Base-by-base conservation (phyloP, 2,113 vertebrate species). In the Cettia cetti region DNA sequence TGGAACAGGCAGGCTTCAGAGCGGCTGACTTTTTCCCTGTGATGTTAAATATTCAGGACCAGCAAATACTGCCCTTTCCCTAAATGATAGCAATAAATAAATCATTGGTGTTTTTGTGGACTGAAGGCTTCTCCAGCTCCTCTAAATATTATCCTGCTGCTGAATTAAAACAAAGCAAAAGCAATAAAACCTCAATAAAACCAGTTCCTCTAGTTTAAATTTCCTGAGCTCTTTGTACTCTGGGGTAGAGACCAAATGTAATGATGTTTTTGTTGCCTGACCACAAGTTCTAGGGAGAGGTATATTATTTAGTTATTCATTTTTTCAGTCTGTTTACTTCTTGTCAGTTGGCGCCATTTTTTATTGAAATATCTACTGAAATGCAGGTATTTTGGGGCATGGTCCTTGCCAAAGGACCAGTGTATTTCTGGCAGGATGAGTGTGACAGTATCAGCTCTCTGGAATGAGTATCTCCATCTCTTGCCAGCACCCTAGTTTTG, bases 71-170 rank as follows among this genome's bases (percentile, higher is more conserved):
- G 82, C 90, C 92, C 94, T 96, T 96, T 96, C 31, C 71, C 44
- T 92, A 92, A 95, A 93, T 68, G 72, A 84, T 49, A 49, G 82
- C 69, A 92, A 96, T 96, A 95, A 96, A 96, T 95, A 93, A 93
- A 93, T 94, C 79, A 92, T 71, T 83, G 64, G 6, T 56, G 5
- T 13, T 94, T 94, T 96, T 97, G 85, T 94, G 92, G 80, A 96
- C 93, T 95, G 56, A 74, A 93, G 86, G 37, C 66, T 91, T 64
- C 82, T 64, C 22, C 28, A 71, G 35, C 39, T 83, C 71, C 75
- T 94, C 50, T 2, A 5, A 82, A 68, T 89, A 92, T 74, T 68
- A 54, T 74, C 90, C 71, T 52, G 13, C 60, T 83, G 56, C 27
- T 78, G 72, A 81, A 90, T 70, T 80, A 70, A 95, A 95, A 77